Percentiles rank a stretch among this genome's conserved stretches.
These are phyloP conservation scores for Laterallus jamaicensis DNA, from an alignment of 2,113 vertebrate species.

Conservation along the genomic window DNA sequence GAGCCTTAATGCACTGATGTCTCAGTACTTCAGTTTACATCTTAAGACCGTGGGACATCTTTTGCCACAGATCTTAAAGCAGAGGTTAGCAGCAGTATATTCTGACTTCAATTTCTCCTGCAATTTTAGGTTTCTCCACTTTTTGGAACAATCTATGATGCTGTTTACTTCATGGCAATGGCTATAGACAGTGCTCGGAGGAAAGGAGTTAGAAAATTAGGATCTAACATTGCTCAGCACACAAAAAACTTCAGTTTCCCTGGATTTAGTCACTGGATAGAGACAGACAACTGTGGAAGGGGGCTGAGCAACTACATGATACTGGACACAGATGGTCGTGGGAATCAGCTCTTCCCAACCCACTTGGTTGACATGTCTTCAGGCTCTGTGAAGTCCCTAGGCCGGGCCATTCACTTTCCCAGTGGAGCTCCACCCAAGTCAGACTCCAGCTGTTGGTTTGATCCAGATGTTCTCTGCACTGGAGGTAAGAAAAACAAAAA, in stretches of 20 bases:
- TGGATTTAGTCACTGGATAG: slow-evolving; percentile 86
- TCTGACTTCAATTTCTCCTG: not conserved
- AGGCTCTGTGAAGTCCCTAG: slow-evolving; percentile 70
- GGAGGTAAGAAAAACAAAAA: slow-evolving; percentile 77
- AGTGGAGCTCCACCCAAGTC: slow-evolving; percentile 71
- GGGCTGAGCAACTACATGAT: slow-evolving; percentile 81
- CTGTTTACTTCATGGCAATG: slow-evolving; percentile 84
- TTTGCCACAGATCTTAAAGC: not conserved
- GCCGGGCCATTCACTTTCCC: slow-evolving; percentile 81
- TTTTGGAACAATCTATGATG: slow-evolving; percentile 92
- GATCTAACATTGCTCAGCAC: slow-evolving; percentile 76
- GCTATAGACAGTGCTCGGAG: slow-evolving; percentile 77
- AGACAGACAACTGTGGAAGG: slow-evolving; percentile 75
- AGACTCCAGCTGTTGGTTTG: slow-evolving; percentile 91
- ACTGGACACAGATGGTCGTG: slow-evolving; percentile 82
- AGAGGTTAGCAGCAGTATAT: not conserved
- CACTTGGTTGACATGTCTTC: slow-evolving; percentile 77
- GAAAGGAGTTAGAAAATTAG: slow-evolving; percentile 68
- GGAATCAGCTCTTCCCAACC: slow-evolving; percentile 78
- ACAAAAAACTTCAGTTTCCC: slow-evolving; percentile 78
- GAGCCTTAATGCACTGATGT: not conserved
- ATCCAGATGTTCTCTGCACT: slow-evolving; percentile 76
- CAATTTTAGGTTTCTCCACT: slow-evolving; percentile 84
- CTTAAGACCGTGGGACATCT: not conserved
- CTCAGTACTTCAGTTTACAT: not conserved